Conservation (phyloP, 2,888 invertebrate genomes). For the Phoenoteleia sp. region DNA sequence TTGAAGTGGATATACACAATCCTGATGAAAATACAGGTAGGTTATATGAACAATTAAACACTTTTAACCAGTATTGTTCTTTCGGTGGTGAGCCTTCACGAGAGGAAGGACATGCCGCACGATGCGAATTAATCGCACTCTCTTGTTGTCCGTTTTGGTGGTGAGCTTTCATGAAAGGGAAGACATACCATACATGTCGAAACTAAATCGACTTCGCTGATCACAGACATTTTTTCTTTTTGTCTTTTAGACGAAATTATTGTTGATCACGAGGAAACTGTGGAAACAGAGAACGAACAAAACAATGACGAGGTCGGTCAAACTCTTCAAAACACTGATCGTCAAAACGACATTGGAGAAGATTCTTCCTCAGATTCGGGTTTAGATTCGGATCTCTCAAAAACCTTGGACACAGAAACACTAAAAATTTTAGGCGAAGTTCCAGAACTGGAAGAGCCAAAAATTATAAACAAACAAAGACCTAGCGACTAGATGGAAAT, state of each 20-base stretch:
- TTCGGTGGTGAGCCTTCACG: too few species aligned
- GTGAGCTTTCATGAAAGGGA: slow-evolving; percentile 7
- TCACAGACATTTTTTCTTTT: too few species aligned
- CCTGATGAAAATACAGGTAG: neutral
- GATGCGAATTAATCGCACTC: too few species aligned
- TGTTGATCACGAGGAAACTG: neutral
- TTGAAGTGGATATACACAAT: neutral
- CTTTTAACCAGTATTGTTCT: too few species aligned
- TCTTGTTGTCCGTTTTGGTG: neutral
- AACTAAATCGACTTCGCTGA: neutral
- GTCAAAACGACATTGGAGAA: too few species aligned
- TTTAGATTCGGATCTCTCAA: neutral
- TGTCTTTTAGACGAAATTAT: neutral
- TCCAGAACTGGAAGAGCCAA: neutral
- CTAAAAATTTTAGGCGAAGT: slow-evolving; percentile 1
- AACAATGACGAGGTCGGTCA: neutral
- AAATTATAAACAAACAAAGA: neutral
- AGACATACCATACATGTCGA: slow-evolving; percentile 4
- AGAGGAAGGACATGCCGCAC: neutral
- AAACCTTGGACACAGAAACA: neutral
- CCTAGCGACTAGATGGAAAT: neutral
- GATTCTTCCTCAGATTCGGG: neutral
- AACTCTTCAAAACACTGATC: too few species aligned
- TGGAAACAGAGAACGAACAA: neutral
- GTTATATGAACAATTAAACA: neutral